These are phyloP conservation scores for Drosophila helvetica DNA, from an alignment of 2,888 invertebrate species.

Conservation along the genomic window DNA sequence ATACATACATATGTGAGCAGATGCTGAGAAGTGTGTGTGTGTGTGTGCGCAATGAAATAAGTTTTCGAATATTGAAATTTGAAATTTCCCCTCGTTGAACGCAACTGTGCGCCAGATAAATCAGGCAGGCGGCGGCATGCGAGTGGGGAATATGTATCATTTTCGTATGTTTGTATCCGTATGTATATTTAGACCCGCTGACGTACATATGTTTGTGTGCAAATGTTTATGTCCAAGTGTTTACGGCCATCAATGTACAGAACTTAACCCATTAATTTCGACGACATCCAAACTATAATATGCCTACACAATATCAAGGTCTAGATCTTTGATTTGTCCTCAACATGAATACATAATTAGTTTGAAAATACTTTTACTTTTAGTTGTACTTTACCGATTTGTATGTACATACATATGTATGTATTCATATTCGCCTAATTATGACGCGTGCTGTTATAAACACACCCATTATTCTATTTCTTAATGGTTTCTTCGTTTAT, in stretches of 20 bases:
- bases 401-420: conserved; percentile 19
- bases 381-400: conserved; percentile 37
- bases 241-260: conserved; percentile 46
- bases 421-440: conserved; percentile 7
- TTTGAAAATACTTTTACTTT: conserved; percentile 41
- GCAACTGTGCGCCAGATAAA: conserved; percentile 64
- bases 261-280: conserved; percentile 45
- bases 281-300: conserved; percentile 34
- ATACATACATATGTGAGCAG: conserved; percentile 24
- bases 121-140: conserved; percentile 50
- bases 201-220: conserved; percentile 37
- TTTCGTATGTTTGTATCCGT: conserved; percentile 41
- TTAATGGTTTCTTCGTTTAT: conserved; percentile 16
- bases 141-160: conserved; percentile 14
- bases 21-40: conserved; percentile 10
- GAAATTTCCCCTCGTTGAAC: conserved; percentile 40
- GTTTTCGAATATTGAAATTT: conserved; percentile 34
- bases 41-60: conserved; percentile 39
- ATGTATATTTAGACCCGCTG: conserved; percentile 32
- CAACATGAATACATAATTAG: conserved; percentile 28
- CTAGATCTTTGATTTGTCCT: conserved; percentile 10
- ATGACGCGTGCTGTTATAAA: conserved; percentile 30
- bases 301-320: conserved; percentile 47
- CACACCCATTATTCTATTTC: conserved; percentile 14
- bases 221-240: conserved; percentile 41